Percentiles rank a stretch among this genome's conserved stretches.
phyloP scores from a whole-genome alignment of 1,140 invertebrate species.

The Oppia nitens region DNA sequence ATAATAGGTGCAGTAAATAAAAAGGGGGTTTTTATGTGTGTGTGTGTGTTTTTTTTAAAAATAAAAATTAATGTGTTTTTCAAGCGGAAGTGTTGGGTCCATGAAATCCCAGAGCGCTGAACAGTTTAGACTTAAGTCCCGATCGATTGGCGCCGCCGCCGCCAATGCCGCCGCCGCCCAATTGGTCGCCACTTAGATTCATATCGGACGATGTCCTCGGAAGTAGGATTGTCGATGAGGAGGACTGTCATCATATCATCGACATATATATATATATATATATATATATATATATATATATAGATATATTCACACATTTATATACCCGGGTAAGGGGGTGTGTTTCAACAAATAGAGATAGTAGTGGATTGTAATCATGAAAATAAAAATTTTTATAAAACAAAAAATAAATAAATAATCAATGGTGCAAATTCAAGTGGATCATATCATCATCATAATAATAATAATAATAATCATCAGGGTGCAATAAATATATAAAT shows the following conservation, averaged over 20 bases:
- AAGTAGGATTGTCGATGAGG: slow-evolving; percentile 25
- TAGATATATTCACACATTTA: not conserved
- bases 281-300: slow-evolving; percentile 18
- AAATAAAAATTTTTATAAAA: too few species aligned
- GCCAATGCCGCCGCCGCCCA: slow-evolving; percentile 25
- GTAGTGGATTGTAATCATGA: too few species aligned
- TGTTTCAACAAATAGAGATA: too few species aligned
- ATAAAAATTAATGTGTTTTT: not conserved
- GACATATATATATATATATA: too few species aligned
- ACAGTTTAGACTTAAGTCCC: slow-evolving; percentile 42
- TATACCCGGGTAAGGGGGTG: too few species aligned
- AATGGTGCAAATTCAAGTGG: too few species aligned
- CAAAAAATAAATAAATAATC: too few species aligned
- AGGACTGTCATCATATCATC: too few species aligned
- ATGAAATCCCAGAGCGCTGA: slow-evolving; percentile 38
- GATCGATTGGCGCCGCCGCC: slow-evolving; percentile 30
- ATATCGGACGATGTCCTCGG: slow-evolving; percentile 24
- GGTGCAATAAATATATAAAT: too few species aligned
- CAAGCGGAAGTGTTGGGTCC: not conserved
- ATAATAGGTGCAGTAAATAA: not conserved
- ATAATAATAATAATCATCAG: too few species aligned
- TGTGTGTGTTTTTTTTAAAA: not conserved
- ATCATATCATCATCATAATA: too few species aligned
- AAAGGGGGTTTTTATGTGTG: not conserved
- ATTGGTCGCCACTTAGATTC: slow-evolving; percentile 9